These are phyloP conservation scores for Hiodon alosoides DNA, from an alignment of 2,113 vertebrate species.

Conservation along the genomic window DNA sequence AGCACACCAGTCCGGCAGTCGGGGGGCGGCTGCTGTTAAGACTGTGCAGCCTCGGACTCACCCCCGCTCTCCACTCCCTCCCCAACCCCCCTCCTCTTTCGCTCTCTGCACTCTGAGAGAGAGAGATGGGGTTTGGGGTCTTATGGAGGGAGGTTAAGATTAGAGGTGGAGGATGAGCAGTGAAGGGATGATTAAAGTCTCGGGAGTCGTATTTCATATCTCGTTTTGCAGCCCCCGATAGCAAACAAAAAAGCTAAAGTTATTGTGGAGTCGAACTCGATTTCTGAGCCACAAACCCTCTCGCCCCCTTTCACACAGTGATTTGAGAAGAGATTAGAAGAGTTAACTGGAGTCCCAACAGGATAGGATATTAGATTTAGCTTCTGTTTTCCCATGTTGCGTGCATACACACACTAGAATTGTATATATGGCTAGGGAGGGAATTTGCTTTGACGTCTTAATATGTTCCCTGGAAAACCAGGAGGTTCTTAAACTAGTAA, in stretches of 20 bases:
- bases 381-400: constrained; percentile 2
- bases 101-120: background rate
- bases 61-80: constrained; percentile 7
- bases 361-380: background rate
- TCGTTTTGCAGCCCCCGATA: constrained; percentile 9
- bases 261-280: background rate
- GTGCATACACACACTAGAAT: background rate
- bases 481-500: background rate
- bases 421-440: background rate
- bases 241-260: background rate
- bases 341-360: background rate
- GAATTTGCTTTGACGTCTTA: background rate
- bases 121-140: constrained; percentile 7
- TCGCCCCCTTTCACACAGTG: background rate
- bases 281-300: background rate
- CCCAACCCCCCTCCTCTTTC: background rate
- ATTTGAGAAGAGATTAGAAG: background rate
- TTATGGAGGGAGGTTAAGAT: background rate
- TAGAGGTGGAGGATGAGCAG: background rate
- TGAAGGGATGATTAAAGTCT: constrained; percentile 1
- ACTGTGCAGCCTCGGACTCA: constrained; percentile 1
- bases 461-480: background rate
- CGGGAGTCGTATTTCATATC: constrained; percentile 17
- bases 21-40: constrained; percentile 62
- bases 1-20: constrained; percentile 64